Evolutionary conservation across 2,797 vertebrate genomes (phyloP).

Genomic region (Mormyrus hasselquistii): DNA sequence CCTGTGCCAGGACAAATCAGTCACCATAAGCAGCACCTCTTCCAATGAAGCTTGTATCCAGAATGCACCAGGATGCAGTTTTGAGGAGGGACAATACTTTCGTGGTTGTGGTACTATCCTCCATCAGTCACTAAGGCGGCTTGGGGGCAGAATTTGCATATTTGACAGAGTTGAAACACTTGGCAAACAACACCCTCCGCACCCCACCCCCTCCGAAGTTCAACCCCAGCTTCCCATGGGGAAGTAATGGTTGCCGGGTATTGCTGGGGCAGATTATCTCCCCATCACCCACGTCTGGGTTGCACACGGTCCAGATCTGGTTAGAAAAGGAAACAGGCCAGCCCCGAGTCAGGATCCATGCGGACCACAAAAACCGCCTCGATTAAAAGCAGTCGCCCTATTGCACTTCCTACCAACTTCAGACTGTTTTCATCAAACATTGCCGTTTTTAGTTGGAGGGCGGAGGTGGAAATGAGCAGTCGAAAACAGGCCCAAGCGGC

Average conservation of each 20-base stretch:
- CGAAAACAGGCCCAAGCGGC: neutral
- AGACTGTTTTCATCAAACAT: conserved; percentile 1
- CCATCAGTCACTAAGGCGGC: neutral
- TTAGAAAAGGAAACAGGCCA: neutral
- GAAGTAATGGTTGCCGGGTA: conserved; percentile 1
- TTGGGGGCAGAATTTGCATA: neutral
- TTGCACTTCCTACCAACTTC: conserved; percentile 21
- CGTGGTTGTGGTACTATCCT: neutral
- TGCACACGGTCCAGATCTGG: neutral
- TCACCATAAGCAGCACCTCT: neutral
- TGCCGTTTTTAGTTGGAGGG: neutral
- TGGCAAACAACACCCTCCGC: neutral
- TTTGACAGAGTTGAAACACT: neutral
- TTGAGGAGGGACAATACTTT: neutral
- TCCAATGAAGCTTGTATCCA: neutral
- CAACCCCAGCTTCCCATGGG: neutral
- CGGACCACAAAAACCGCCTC: conserved; percentile 8
- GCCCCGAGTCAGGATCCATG: conserved; percentile 1
- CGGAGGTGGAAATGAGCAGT: neutral
- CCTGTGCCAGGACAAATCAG: neutral
- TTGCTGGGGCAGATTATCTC: conserved; percentile 4
- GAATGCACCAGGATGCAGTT: neutral
- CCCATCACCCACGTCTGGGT: conserved; percentile 21
- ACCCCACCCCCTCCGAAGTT: neutral
- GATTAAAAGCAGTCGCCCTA: conserved; percentile 31